Conservation (phyloP, 2,797 vertebrate genomes). For the Coregonus sp. region DNA sequence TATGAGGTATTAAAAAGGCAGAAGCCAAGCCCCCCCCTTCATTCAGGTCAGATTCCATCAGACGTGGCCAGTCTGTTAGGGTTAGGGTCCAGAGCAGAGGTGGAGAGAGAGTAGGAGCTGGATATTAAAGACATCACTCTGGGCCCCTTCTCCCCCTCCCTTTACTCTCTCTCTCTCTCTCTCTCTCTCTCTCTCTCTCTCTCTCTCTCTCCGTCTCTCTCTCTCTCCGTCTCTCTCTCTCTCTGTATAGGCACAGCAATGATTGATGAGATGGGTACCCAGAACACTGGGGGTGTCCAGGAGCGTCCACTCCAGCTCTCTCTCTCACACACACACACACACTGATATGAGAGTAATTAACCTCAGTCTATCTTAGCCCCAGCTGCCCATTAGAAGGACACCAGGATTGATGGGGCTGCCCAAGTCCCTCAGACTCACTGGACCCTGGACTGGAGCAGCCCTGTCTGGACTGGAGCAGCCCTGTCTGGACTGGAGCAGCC, state of each 20-base stretch:
- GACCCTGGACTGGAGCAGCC: conserved; percentile 41
- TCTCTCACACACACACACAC: conserved; percentile 30
- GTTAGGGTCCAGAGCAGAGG: conserved; percentile 61
- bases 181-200: background rate
- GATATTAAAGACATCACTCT: conserved; percentile 65
- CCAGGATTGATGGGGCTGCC: conserved; percentile 78
- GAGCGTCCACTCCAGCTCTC: conserved; percentile 62
- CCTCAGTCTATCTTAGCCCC: conserved; percentile 79
- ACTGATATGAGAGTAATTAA: conserved; percentile 83
- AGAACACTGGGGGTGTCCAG: conserved; percentile 69
- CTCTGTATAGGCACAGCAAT: conserved; percentile 53
- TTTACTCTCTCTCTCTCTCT: conserved; percentile 21
- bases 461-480: background rate
- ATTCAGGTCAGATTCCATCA: conserved; percentile 53
- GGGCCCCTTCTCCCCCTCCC: conserved; percentile 36
- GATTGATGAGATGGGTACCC: conserved; percentile 78
- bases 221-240: conserved; percentile 4
- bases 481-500: background rate
- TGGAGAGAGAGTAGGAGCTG: conserved; percentile 33
- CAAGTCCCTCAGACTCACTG: conserved; percentile 66
- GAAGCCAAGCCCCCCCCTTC: conserved; percentile 27
- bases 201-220: background rate
- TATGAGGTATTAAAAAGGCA: conserved; percentile 16
- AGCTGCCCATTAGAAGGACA: conserved; percentile 81
- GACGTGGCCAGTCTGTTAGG: conserved; percentile 51